phyloP scores from a whole-genome alignment of 1,140 invertebrate species.

The Formica exsecta region DNA sequence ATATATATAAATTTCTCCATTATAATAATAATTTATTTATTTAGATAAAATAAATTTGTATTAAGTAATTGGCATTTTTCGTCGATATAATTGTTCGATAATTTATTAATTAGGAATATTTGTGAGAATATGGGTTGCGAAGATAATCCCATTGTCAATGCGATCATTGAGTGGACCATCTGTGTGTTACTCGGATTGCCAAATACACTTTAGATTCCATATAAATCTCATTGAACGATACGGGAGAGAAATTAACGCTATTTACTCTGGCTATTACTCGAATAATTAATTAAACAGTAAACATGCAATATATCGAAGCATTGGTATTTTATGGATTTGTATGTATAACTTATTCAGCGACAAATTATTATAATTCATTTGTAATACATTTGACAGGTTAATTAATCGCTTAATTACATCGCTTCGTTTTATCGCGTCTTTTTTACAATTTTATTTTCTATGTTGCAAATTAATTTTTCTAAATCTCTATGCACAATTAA shows the following conservation, averaged over 20 bases:
- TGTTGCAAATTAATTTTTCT: background rate
- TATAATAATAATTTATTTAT: background rate
- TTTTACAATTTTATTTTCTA: background rate
- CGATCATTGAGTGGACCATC: background rate
- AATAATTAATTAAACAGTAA: constrained; percentile 50
- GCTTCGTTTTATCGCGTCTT: background rate
- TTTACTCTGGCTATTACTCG: constrained; percentile 43
- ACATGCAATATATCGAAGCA: background rate
- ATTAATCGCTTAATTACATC: constrained; percentile 13
- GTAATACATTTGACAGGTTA: background rate
- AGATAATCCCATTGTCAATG: constrained; percentile 16
- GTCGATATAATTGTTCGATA: background rate
- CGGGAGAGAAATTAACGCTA: constrained; percentile 29
- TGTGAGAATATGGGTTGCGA: background rate
- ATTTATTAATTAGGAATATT: constrained; percentile 22
- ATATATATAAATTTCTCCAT: background rate
- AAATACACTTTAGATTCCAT: constrained; percentile 28
- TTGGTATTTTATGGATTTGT: constrained; percentile 29
- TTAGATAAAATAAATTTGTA: background rate
- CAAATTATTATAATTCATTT: constrained; percentile 31
- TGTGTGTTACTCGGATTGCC: background rate
- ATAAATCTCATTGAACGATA: constrained; percentile 35
- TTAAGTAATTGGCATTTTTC: background rate
- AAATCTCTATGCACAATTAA: background rate
- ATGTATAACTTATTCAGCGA: background rate